These are phyloP conservation scores for Halcyon senegalensis DNA, from an alignment of 2,113 vertebrate genomes.

Conservation along the genomic window DNA sequence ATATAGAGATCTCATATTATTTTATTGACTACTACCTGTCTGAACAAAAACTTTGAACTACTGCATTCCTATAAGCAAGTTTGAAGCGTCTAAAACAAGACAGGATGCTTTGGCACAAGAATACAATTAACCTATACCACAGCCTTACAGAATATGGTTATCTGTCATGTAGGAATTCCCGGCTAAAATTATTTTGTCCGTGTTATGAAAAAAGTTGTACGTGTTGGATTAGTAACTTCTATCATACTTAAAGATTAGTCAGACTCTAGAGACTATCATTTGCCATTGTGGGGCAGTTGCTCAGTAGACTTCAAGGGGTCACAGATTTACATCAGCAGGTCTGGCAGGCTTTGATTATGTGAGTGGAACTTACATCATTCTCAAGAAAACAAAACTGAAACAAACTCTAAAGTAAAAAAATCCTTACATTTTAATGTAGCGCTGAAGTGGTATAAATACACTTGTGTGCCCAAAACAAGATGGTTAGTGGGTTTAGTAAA, in stretches of 20 bases:
- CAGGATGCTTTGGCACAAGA: neutral
- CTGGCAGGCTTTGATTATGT: neutral
- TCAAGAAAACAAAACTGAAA: neutral
- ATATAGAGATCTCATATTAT: neutral
- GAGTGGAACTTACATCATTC: neutral
- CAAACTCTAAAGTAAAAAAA: neutral
- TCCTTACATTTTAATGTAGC: rapidly evolving
- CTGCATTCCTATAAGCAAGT: neutral
- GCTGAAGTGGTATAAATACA: neutral
- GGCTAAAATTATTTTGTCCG: neutral
- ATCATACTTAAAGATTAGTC: neutral
- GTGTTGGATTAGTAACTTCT: neutral
- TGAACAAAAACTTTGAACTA: neutral
- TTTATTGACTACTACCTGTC: neutral
- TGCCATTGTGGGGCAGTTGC: neutral
- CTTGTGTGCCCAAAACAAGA: neutral
- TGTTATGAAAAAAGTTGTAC: neutral
- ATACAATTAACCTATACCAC: neutral
- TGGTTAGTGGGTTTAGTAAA: neutral
- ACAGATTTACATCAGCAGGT: neutral
- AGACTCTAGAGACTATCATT: neutral
- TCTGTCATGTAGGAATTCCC: neutral
- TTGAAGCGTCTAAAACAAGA: neutral
- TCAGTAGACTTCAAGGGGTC: neutral
- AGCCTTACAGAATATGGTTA: neutral